Percentiles rank a stretch among this genome's conserved stretches.
Evolutionary conservation across 2,888 invertebrate species (phyloP).

Genomic region (Apoderus coryli): DNA sequence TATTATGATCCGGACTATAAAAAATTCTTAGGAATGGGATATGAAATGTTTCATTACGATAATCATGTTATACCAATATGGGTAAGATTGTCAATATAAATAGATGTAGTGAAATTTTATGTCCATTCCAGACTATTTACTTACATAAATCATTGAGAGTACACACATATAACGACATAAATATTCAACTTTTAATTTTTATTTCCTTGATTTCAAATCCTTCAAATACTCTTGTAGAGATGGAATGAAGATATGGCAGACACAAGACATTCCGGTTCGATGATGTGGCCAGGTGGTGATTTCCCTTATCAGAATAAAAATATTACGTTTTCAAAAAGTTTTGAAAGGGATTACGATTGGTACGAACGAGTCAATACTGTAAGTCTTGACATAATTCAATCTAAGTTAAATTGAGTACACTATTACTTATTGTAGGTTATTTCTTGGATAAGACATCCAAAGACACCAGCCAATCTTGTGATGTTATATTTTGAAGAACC

Average conservation of each 20-base stretch:
- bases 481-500: constrained; percentile 58
- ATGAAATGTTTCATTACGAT: constrained; percentile 41
- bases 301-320: constrained; percentile 36
- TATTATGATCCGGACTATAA: constrained; percentile 38
- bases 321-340: constrained; percentile 34
- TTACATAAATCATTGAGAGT: too few relatives aligned
- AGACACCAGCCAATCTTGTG: constrained; percentile 50
- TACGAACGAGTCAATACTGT: constrained; percentile 40
- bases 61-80: constrained; percentile 42
- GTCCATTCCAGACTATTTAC: too few relatives aligned
- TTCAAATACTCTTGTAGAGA: constrained; percentile 40
- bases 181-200: too few relatives aligned
- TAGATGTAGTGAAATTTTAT: constrained; percentile 6
- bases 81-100: constrained; percentile 33
- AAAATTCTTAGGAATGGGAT: constrained; percentile 25
- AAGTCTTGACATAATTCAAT: constrained; percentile 13
- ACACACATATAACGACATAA: too few relatives aligned
- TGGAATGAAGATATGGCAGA: constrained; percentile 39
- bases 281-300: constrained; percentile 57
- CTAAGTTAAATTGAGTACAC: background rate
- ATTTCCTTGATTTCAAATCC: too few relatives aligned
- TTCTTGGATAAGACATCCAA: constrained; percentile 41
- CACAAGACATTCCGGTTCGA: constrained; percentile 42
- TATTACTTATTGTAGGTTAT: constrained; percentile 31
- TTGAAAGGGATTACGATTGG: constrained; percentile 33